Evolutionary conservation across 1,140 invertebrate genomes (phyloP).

Genomic region (Camponotus vicinus): DNA sequence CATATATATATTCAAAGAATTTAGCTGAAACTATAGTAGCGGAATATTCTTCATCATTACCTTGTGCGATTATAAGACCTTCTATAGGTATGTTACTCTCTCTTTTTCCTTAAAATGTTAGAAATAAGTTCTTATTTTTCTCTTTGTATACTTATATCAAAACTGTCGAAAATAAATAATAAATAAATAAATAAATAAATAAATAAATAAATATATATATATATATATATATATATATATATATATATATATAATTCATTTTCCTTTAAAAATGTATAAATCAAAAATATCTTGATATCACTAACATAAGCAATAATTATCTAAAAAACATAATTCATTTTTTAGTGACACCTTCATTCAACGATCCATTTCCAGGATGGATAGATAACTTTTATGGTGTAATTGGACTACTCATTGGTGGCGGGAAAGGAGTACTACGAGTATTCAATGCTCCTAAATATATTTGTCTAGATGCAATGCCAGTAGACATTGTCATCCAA

Average conservation of each 20-base stretch:
- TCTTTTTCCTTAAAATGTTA: background rate
- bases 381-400: slow-evolving; percentile 98
- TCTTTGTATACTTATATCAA: no score
- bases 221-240: no score
- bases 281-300: background rate
- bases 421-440: slow-evolving; percentile 94
- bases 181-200: background rate
- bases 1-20: slow-evolving; percentile 95
- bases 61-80: slow-evolving; percentile 94
- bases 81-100: slow-evolving; percentile 91
- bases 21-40: slow-evolving; percentile 92
- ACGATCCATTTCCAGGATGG: slow-evolving; percentile 93
- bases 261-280: no score
- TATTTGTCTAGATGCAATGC: slow-evolving; percentile 92
- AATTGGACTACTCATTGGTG: slow-evolving; percentile 91
- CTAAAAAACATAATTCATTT: background rate
- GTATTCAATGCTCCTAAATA: slow-evolving; percentile 89
- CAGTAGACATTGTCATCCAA: slow-evolving; percentile 95
- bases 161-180: no score
- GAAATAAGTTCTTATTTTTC: background rate
- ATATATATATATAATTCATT: no score
- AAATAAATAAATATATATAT: no score
- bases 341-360: slow-evolving; percentile 88
- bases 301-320: no score
- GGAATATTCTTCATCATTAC: slow-evolving; percentile 90